Conservation (phyloP, 2,113 vertebrate genomes). For the Strix aluco region DNA sequence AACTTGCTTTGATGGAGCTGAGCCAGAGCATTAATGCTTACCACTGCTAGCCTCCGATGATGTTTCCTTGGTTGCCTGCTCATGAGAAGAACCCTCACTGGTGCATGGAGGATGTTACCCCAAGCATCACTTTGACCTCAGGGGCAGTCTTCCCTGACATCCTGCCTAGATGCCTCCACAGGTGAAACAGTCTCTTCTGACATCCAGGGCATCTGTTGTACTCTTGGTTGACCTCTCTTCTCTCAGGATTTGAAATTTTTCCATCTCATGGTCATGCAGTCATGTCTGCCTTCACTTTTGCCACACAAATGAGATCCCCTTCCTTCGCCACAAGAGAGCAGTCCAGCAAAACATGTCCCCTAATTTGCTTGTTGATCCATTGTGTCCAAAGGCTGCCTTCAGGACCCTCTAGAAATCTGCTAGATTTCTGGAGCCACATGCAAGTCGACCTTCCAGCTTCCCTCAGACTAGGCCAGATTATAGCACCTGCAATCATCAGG, state of each 20-base stretch:
- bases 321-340: background rate
- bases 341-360: background rate
- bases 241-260: background rate
- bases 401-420: background rate
- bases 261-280: background rate
- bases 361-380: background rate
- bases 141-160: background rate
- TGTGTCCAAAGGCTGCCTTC: background rate
- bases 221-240: background rate
- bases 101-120: background rate
- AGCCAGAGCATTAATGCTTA: background rate
- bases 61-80: background rate
- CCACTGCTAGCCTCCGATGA: background rate
- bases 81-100: background rate
- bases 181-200: background rate
- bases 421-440: background rate
- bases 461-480: background rate
- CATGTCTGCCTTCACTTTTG: background rate
- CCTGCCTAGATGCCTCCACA: background rate
- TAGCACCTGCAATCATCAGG: background rate
- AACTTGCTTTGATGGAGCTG: background rate
- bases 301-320: background rate
- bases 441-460: background rate
- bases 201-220: background rate
- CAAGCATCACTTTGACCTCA: background rate